Percentiles rank a stretch among this genome's conserved stretches.
Conservation (phyloP, 2,113 vertebrate genomes). For the Malaclemys terrapin region DNA sequence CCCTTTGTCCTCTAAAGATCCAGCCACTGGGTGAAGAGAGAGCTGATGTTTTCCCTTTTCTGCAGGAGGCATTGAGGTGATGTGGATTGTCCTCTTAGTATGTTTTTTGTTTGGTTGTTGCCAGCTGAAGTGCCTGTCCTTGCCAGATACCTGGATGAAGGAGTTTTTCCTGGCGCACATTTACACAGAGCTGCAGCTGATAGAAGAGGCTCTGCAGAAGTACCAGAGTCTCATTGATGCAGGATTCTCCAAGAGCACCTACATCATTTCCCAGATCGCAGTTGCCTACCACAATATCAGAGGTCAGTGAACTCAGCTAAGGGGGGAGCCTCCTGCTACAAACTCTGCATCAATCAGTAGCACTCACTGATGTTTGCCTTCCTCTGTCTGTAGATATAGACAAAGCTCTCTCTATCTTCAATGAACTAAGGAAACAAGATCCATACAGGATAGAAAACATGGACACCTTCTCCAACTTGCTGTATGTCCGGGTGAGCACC, state of each 20-base stretch:
- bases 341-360: background rate
- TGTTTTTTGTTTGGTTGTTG: slow-evolving; percentile 69
- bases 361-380: background rate
- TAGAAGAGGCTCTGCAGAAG: slow-evolving; percentile 97
- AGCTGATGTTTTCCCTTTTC: slow-evolving; percentile 12
- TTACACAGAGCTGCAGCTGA: slow-evolving; percentile 98
- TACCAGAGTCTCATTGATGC: slow-evolving; percentile 97
- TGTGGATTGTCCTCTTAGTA: slow-evolving; percentile 62
- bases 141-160: slow-evolving; percentile 97
- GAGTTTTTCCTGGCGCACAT: slow-evolving; percentile 99
- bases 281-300: slow-evolving; percentile 99
- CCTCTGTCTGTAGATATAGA: slow-evolving; percentile 91
- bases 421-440: slow-evolving; percentile 95
- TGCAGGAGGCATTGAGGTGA: background rate
- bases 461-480: slow-evolving; percentile 98
- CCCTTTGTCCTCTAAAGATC: background rate
- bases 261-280: slow-evolving; percentile 98
- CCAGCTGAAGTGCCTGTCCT: slow-evolving; percentile 95
- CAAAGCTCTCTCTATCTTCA: slow-evolving; percentile 96
- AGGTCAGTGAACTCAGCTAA: slow-evolving; percentile 80
- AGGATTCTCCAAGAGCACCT: slow-evolving; percentile 98
- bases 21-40: background rate
- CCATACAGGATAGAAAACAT: slow-evolving; percentile 99
- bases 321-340: background rate
- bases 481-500: slow-evolving; percentile 94